Base-by-base conservation (phyloP, 2,113 vertebrate genomes). In the Bos javanicus region DNA sequence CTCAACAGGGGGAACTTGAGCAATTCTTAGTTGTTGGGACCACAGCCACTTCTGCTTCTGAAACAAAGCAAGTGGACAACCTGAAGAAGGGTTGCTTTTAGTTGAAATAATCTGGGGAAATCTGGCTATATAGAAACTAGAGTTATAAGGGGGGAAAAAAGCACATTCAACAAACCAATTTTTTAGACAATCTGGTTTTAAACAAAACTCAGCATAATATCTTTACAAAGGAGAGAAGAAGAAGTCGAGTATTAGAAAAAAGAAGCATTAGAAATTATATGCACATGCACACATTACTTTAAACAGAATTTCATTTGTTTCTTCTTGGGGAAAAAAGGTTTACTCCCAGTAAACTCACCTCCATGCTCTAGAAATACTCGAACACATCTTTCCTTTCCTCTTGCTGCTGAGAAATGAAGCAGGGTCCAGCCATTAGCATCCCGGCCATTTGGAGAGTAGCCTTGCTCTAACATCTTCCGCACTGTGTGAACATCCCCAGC, bases 341-440 rank as follows among this genome's bases (percentile, higher is more conserved):
- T 46, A 23, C 43, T 48, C 33, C 54, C 13, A 36, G 30, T 10
- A 30, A 64, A 98, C 99, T 99, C 97, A 99, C 99, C 99, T 99
- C 99, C 99, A 12, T 99, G 99, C 91, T 99, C 99, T 48, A 99
- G 99, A 97, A 99, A 99, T 43, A 99, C 99, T 14, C 99, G 99
- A 33, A 99, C 99, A 59, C 99, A 99, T 98, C 99, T 99, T 98
- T 99, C 99, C 94, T 99, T 99, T 33, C 99, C 99, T 98, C 99
- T 99, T 16, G 99, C 99, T 54, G 99, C 99, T 43, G 99, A 99
- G 98, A 99, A 99, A 97, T 99, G 99, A 84, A 99, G 99, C 98
- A 99, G 98, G 0, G 99, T 99, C 99, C 99, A 99, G 91, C 99
- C 99, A 0, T 99, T 99, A 97, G 99, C 99, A 21, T 99, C 99